Evolutionary conservation across 2,888 invertebrate species (phyloP).

Genomic region (Metalampra italica): DNA sequence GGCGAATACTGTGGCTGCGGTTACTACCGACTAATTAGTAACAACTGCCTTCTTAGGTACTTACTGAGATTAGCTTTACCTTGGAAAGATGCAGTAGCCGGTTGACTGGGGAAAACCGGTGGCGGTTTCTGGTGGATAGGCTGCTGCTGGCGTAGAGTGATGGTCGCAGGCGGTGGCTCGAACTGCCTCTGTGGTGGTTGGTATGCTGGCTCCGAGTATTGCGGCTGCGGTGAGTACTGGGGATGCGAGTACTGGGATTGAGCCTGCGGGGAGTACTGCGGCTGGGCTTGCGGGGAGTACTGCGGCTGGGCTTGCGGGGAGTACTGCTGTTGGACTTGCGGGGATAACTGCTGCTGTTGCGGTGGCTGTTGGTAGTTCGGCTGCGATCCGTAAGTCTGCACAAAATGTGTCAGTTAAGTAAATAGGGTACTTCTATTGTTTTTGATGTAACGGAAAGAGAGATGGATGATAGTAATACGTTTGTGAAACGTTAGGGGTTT

Average conservation of each 20-base stretch:
- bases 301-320: conserved; percentile 4
- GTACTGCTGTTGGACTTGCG: conserved; percentile 8
- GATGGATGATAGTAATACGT: conserved; percentile 5
- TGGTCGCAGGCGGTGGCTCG: conserved; percentile 83
- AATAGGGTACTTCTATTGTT: too few species aligned
- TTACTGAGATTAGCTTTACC: conserved; percentile 74
- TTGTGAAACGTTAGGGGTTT: too few species aligned
- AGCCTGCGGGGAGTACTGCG: conserved; percentile 33
- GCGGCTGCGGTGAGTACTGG: conserved; percentile 38
- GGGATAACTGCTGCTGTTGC: conserved; percentile 4
- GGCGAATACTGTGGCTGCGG: too few species aligned
- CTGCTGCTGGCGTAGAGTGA: conserved; percentile 84
- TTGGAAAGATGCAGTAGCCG: conserved; percentile 85
- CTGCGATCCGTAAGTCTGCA: conserved; percentile 35
- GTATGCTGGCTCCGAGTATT: conserved; percentile 63
- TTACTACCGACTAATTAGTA: too few species aligned
- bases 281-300: conserved; percentile 32
- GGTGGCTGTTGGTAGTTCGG: conserved; percentile 25
- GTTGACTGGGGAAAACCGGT: conserved; percentile 88
- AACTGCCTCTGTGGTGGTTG: conserved; percentile 77
- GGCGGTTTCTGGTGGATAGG: conserved; percentile 87
- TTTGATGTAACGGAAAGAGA: background rate
- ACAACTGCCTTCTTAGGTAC: too few species aligned
- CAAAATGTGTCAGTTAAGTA: conserved; percentile 3
- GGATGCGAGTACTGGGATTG: conserved; percentile 36